Percentiles rank a stretch among this genome's conserved stretches.
Evolutionary conservation across 2,888 invertebrate species (phyloP).

Genomic region (Noctua janthe): DNA sequence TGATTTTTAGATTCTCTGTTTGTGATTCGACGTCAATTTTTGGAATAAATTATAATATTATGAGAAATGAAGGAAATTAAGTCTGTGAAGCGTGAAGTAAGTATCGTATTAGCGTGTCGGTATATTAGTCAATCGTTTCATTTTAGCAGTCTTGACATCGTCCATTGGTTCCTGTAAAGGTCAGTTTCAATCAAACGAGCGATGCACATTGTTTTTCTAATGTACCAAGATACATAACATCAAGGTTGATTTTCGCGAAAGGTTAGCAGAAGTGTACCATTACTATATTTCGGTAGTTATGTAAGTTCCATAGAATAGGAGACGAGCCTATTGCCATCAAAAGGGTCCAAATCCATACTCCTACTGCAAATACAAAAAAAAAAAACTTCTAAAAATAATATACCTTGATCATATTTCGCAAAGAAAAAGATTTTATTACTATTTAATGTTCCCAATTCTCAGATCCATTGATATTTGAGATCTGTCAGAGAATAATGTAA

Average conservation of each 20-base stretch:
- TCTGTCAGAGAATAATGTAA: slow-evolving; percentile 59
- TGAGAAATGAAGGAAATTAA: neutral
- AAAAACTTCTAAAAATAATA: slow-evolving; percentile 28
- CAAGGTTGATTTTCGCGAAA: neutral
- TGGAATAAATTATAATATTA: neutral
- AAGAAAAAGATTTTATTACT: slow-evolving; percentile 61
- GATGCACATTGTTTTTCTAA: too few relatives aligned
- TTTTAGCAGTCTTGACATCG: neutral
- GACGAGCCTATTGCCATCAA: neutral
- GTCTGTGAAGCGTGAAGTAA: neutral
- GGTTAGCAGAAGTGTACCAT: neutral
- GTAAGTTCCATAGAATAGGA: neutral
- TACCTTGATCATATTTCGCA: slow-evolving; percentile 55
- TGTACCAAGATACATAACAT: neutral
- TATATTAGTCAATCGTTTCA: neutral
- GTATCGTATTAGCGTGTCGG: neutral
- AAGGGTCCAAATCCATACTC: neutral
- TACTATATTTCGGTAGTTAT: neutral
- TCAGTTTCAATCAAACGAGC: too few relatives aligned
- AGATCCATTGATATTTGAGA: slow-evolving; percentile 62
- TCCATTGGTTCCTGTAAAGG: neutral
- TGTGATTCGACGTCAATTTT: slow-evolving; percentile 19
- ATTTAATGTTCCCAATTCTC: slow-evolving; percentile 59
- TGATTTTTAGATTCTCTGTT: slow-evolving; percentile 44
- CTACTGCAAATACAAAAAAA: neutral